phyloP scores from a whole-genome alignment of 2,113 vertebrate genomes.

The Galeopterus variegatus region DNA sequence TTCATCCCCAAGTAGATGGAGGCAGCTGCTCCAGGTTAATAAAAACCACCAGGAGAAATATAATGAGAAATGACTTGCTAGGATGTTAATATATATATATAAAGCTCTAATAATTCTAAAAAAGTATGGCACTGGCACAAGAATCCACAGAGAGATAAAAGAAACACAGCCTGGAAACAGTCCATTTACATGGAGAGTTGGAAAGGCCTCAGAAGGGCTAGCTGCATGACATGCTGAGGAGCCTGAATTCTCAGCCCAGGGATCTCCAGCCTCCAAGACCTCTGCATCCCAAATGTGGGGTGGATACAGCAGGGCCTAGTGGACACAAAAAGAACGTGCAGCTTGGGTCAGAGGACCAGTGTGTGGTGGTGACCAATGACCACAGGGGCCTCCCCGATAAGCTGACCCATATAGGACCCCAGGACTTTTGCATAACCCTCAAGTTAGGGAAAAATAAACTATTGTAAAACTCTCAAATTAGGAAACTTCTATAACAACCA shows the following conservation, averaged over 20 bases:
- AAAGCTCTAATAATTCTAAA: not conserved
- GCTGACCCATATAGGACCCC: not conserved
- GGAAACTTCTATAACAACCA: not conserved
- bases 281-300: not conserved
- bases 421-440: not conserved
- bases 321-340: not conserved
- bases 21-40: not conserved
- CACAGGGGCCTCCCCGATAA: not conserved
- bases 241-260: not conserved
- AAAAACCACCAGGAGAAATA: not conserved
- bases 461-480: not conserved
- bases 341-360: not conserved
- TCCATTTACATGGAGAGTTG: not conserved
- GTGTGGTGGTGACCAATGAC: not conserved
- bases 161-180: not conserved
- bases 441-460: not conserved
- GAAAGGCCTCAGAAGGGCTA: not conserved
- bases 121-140: not conserved
- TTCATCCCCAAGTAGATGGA: not conserved
- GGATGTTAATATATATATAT: not conserved
- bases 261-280: not conserved
- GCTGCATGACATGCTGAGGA: not conserved
- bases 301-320: not conserved
- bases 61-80: not conserved
- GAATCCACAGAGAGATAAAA: not conserved